Percentiles rank a stretch among this genome's conserved stretches.
phyloP scores from a whole-genome alignment of 2,888 invertebrate genomes.

The Platycheirus albimanus region DNA sequence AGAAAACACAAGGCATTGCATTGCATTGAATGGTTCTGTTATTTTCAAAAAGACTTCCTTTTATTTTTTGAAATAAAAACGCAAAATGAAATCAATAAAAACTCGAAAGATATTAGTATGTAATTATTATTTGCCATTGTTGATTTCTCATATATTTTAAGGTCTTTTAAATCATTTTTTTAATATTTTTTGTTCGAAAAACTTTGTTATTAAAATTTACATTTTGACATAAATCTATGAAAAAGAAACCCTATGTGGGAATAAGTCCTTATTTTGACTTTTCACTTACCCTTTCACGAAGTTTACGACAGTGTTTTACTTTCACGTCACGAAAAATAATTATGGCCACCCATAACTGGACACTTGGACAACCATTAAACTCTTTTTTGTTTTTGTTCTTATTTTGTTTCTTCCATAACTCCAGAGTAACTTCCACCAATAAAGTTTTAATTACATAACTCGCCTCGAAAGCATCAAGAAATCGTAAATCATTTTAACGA shows the following conservation, averaged over 20 bases:
- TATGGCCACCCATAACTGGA: slow-evolving; percentile 45
- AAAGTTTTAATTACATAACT: slow-evolving; percentile 50
- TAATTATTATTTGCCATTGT: too few species aligned
- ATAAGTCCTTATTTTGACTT: not conserved
- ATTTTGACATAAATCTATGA: not conserved
- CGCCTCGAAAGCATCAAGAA: slow-evolving; percentile 12
- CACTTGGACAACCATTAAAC: too few species aligned
- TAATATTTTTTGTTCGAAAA: too few species aligned
- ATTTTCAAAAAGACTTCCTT: too few species aligned
- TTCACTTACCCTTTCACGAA: slow-evolving; percentile 5
- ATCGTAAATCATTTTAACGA: slow-evolving; percentile 67
- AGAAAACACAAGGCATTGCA: too few species aligned
- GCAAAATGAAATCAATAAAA: too few species aligned
- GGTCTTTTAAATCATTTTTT: too few species aligned
- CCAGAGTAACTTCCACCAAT: slow-evolving; percentile 26
- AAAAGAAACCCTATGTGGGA: not conserved
- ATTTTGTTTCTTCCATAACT: slow-evolving; percentile 5
- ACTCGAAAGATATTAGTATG: too few species aligned
- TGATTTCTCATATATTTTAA: too few species aligned
- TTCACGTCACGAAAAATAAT: slow-evolving; percentile 35
- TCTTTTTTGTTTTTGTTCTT: not conserved
- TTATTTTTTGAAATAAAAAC: too few species aligned
- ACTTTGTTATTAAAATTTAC: too few species aligned
- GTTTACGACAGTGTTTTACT: slow-evolving; percentile 31
- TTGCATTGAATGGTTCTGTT: too few species aligned